Evolutionary conservation across 2,888 invertebrate genomes (phyloP).

Genomic region (Hypomecis atomaria): DNA sequence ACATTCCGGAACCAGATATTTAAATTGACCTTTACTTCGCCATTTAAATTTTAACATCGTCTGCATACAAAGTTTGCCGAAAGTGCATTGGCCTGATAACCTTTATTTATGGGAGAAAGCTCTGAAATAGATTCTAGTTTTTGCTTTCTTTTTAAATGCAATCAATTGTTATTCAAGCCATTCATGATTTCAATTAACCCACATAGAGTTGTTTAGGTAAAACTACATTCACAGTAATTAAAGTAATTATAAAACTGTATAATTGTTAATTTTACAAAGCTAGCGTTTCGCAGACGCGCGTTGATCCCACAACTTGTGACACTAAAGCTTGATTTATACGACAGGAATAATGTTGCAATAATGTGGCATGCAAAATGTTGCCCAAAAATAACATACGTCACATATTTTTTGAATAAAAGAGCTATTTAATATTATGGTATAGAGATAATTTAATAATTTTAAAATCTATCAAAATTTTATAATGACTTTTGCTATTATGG

Average conservation of each 20-base stretch:
- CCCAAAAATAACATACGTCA: neutral
- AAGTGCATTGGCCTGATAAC: slow-evolving; percentile 43
- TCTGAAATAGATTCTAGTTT: slow-evolving; percentile 41
- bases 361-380: neutral
- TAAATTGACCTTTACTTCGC: slow-evolving; percentile 34
- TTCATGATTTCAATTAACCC: slow-evolving; percentile 39
- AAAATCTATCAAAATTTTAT: no score
- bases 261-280: slow-evolving; percentile 8
- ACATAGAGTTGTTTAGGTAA: slow-evolving; percentile 15
- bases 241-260: neutral
- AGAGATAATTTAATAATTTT: no score
- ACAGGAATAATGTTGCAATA: neutral
- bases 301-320: slow-evolving; percentile 50
- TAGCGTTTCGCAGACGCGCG: slow-evolving; percentile 66
- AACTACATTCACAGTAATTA: slow-evolving; percentile 6
- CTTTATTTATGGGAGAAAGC: slow-evolving; percentile 44
- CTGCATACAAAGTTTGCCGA: slow-evolving; percentile 35
- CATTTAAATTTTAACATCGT: slow-evolving; percentile 32
- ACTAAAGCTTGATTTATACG: slow-evolving; percentile 18
- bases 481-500: no score
- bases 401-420: no score
- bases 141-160: slow-evolving; percentile 50
- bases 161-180: slow-evolving; percentile 46
- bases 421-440: no score
- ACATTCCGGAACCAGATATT: slow-evolving; percentile 22